Evolutionary conservation across 2,113 vertebrate species (phyloP), one percentile per base, ranked within the genome.

Genomic region (Callorhinus ursinus): DNA sequence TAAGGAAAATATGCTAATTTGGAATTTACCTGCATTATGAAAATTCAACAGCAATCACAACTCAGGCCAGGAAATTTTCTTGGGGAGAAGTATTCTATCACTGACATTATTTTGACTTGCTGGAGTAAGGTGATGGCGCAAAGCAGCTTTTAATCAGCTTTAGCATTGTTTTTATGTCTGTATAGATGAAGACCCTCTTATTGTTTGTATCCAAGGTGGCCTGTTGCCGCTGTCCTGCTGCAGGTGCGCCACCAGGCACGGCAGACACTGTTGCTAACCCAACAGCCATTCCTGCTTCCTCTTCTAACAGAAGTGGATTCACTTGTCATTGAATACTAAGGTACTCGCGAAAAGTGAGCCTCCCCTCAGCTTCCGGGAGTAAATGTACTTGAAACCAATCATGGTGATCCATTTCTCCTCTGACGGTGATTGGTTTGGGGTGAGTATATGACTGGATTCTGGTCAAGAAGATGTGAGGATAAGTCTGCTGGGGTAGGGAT

Each of bases 141-240:
- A 26, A 7, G 5, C 12, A 72, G 21, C 31, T 53, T 65, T 65
- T 19, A 5, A 46, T 31, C n/a, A 2, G 7, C 76, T 46, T 80
- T 55, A 59, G 24, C 14, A 19, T 39, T 51, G 51, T 51, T 46
- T 69, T 79, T 59, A 46, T 15, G 13, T 51, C 63, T 63, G 7
- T 0, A 14, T 28, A 57, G 67, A 79, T 0, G 0, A 53, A 2
- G 26, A 12, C 69, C 21, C 24, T 55, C 18, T 11, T 49, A 19
- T 8, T 59, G 67, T 28, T 31, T 5, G 28, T 16, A 0, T 26
- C 61, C 11, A 0, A 26, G 86, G 31, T 28, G 42, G 39, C 42
- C 46, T 83, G 0, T 18, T 1, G 1, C 46, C 53, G 16, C n/a
- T 1, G 2, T 26, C 22, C 36, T 55, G 21, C 51, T 0, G 0